These are phyloP conservation scores for Rhagoletis zephyria DNA, from an alignment of 1,140 invertebrate genomes.

Conservation along the genomic window DNA sequence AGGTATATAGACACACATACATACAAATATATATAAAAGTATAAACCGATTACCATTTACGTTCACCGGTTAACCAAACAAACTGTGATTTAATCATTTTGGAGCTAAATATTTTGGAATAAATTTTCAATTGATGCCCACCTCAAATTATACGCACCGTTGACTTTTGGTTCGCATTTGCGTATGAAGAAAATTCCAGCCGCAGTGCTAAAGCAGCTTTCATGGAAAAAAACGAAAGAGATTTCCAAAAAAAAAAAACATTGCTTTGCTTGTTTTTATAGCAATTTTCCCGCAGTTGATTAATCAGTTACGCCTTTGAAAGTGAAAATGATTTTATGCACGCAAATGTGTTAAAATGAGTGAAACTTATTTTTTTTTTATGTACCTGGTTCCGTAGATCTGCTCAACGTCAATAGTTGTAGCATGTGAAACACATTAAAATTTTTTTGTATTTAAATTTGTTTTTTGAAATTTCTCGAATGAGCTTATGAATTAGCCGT, in stretches of 20 bases:
- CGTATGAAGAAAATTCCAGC: background rate
- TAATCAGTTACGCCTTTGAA: background rate
- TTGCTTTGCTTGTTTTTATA: slow-evolving; percentile 15
- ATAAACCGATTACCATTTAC: slow-evolving; percentile 25
- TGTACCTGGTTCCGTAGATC: background rate
- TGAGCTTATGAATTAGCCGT: too few relatives aligned
- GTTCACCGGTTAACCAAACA: slow-evolving; percentile 31
- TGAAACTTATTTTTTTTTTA: background rate
- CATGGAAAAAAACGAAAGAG: background rate
- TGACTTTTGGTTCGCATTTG: slow-evolving; percentile 9
- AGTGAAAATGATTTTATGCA: background rate
- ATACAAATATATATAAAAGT: background rate
- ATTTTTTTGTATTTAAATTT: background rate
- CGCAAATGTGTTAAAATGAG: background rate
- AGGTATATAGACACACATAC: background rate
- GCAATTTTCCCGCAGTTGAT: background rate
- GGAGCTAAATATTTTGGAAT: background rate
- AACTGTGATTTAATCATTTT: slow-evolving; percentile 3
- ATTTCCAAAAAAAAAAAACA: slow-evolving; percentile 10
- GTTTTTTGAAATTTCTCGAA: background rate
- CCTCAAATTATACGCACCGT: background rate
- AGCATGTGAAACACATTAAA: background rate
- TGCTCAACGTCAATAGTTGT: background rate
- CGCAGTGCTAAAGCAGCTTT: background rate
- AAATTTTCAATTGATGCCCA: background rate